These are phyloP conservation scores for Myripristis murdjan DNA, from an alignment of 2,797 vertebrate species.

Conservation along the genomic window DNA sequence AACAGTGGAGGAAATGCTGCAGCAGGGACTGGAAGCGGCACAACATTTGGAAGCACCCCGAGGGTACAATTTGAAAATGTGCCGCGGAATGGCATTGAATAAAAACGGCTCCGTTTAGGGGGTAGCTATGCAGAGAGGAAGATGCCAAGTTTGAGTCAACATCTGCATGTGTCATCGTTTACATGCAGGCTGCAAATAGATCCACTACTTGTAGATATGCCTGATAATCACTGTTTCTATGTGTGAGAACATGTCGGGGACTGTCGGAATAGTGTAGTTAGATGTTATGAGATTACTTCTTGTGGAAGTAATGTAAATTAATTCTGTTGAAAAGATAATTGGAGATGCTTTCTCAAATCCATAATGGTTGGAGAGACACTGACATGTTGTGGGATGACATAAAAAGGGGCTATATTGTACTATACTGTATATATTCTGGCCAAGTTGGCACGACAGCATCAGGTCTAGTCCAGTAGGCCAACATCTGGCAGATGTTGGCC, in stretches of 20 bases:
- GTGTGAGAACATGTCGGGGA: neutral
- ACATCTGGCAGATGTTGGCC: constrained; percentile 75
- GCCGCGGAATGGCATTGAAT: neutral
- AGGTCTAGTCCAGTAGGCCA: constrained; percentile 41
- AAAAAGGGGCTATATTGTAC: constrained; percentile 29
- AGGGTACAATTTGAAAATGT: neutral
- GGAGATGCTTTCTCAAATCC: no score
- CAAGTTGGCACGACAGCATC: constrained; percentile 51
- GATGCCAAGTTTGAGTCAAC: neutral
- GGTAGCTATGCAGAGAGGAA: neutral
- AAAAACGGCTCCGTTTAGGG: neutral
- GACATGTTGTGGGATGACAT: constrained; percentile 16
- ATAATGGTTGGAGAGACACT: no score
- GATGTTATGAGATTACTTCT: neutral
- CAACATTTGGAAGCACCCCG: neutral
- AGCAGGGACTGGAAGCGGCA: neutral
- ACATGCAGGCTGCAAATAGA: neutral
- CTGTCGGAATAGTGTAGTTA: neutral
- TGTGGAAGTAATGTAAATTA: neutral
- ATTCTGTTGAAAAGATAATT: neutral
- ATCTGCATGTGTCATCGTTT: neutral
- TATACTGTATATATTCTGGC: constrained; percentile 12
- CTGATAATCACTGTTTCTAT: neutral
- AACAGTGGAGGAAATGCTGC: neutral
- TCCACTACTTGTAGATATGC: neutral